Evolutionary conservation across 2,797 vertebrate species (phyloP), one percentile per base, ranked within the genome.

Genomic region (Dicrostonyx torquatus): DNA sequence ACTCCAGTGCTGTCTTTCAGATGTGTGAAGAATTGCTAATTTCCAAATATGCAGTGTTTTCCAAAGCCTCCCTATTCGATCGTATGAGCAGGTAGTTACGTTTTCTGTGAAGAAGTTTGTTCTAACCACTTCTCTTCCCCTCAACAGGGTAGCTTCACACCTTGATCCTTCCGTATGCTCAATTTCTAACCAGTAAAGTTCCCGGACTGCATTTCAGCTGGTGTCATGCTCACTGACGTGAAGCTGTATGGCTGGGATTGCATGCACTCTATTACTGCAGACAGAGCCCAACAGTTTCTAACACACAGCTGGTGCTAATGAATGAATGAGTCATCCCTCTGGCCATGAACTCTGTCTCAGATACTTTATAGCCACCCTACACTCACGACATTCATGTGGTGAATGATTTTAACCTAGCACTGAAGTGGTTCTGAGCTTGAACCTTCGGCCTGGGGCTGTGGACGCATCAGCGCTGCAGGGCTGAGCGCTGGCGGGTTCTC

Each of bases 381-480:
- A 89, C 6, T 43, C 43, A 43, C 43, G 43, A 43, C 43, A 43
- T 43, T 43, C 66, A 90, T 5, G 34, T 66, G 66, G 45, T 91
- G 1, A 92, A 45, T 90, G 45, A 92, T 87, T 34, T 64, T 64
- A 75, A 24, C 18, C 45, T 66, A 88, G 79, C 29, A 93, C 48
- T 79, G 22, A 66, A 78, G 50, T 73, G 15, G 48, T 90, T 89
- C 96, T 95, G 78, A 95, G 87, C 53, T 95, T 95, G n/a, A 77
- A 48, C 45, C 95, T 26, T 37, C 15, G 55, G 68, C 85, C 50
- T 43, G 8, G 13, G 24, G 15, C 62, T 29, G 9, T 20, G n/a
- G 62, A 29, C 20, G 20, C 29, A 88, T 26, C 53, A 48, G 79
- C 4, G 24, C 11, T 87, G 37, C 1, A 80, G 83, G 70, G 88